Evolutionary conservation across 2,113 vertebrate species (phyloP), one percentile per base, ranked within the genome.

Genomic region (Eclectus roratus): DNA sequence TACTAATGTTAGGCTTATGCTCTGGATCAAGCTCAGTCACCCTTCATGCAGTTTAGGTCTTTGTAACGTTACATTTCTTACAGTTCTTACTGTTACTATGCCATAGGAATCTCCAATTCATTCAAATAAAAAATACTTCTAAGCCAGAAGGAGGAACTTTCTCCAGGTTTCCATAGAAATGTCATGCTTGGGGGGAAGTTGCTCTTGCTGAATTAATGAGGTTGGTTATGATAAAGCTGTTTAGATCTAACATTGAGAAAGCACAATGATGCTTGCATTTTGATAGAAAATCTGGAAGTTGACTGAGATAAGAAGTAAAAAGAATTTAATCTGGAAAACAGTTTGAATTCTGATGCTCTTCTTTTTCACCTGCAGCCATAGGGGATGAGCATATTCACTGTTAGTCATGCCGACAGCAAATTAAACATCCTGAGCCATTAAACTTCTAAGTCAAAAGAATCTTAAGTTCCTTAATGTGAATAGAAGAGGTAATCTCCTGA

Each of bases 121-220:
- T 90, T 84, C 52, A 92, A 71, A 79, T 53, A 74, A 83, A 85
- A 90, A 93, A 6, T 43, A 21, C 16, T 43, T 55, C 35, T 88
- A 90, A 90, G 43, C 13, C 86, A 79, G 76, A 46, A 85, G 73
- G 33, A 94, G 53, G 46, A 88, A 53, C 50, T 66, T 89, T 80
- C 27, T 72, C 53, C 2, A 3, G 27, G 86, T 96, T 97, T 96
- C 94, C 86, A 94, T 80, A 97, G 95, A 96, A 91, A 97, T 94
- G 46, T 41, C 83, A 85, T 63, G 68, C 71, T 88, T 69, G 61
- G 33, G 37, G 64, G 58, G 7, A 93, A 74, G 47, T 43, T 37
- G 20, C 17, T 89, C 80, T 39, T 88, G 63, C 27, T 81, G 91
- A 93, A 93, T 94, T 93, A 92, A 94, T 92, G 88, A 84, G 17